Evolutionary conservation across 2,797 vertebrate species (phyloP).

Genomic region (Oryzias sinensis): DNA sequence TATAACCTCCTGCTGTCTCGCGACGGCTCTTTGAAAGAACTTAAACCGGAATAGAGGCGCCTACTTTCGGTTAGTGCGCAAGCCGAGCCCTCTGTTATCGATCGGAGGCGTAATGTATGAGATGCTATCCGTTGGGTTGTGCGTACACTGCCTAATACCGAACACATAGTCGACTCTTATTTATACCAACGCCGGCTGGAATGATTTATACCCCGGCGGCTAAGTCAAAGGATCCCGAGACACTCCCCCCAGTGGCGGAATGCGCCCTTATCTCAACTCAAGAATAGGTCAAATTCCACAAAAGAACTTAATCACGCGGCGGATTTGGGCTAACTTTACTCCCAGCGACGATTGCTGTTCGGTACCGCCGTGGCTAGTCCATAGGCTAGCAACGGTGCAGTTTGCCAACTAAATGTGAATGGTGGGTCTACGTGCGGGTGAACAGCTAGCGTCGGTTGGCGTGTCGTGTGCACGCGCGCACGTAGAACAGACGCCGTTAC

Average conservation of each 20-base stretch:
- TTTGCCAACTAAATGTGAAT: no score
- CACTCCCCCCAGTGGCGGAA: not conserved
- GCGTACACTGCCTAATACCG: conserved; percentile 26
- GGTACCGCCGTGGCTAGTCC: no score
- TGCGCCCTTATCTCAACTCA: no score
- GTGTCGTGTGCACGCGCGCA: no score
- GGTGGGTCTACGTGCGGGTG: no score
- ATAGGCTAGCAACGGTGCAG: no score
- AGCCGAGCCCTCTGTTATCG: conserved; percentile 27
- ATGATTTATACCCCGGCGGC: not conserved
- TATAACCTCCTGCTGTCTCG: conserved; percentile 16
- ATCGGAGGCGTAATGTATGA: conserved; percentile 19
- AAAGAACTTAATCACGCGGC: no score
- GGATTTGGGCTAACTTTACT: no score
- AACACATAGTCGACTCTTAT: conserved; percentile 44
- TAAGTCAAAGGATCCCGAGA: accelerated
- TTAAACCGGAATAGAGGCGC: not conserved
- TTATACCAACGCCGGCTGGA: not conserved
- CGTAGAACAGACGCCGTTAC: no score
- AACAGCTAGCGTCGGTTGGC: no score
- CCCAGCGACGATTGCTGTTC: no score
- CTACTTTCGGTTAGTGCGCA: conserved; percentile 18
- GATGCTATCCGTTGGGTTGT: conserved; percentile 27
- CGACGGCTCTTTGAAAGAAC: not conserved
- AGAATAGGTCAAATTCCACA: no score